Evolutionary conservation across 1,140 invertebrate species (phyloP), one percentile per base, ranked within the genome.

Genomic region (Drosophila nebulosa): DNA sequence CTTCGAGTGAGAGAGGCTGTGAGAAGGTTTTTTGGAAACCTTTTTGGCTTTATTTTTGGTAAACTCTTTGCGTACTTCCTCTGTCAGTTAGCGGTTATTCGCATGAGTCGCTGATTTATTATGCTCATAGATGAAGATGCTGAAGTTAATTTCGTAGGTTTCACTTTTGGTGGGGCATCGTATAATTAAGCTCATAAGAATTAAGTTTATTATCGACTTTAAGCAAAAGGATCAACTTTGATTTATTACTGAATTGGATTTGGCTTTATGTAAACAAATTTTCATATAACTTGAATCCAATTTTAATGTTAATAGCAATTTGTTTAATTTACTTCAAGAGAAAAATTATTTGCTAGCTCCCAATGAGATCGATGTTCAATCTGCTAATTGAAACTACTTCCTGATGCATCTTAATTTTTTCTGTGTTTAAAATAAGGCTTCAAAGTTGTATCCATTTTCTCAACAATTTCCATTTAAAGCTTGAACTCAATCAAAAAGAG

Each of bases 11-110:
- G 70, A 57, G 71, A 61, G 64, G 73, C 73, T 77, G 73, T 51
- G 74, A 56, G 26, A 70, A n/a, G n/a, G n/a, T n/a, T 77, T 57
- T 77, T 64, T 63, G 69, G 52, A 69, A 75, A 74, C 53, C 73
- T 75, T 74, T 74, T 74, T 58, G 50, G 36, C 16, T 59, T 73
- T n/a, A n/a, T n/a, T n/a, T 73, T 35, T 39, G 30, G 69, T 55
- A 36, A 61, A 55, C 30, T 74, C 70, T 67, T 35, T 72, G 70
- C 70, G 63, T 52, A 74, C 71, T 60, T 74, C 71, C 62, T 66
- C 32, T 10, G 18, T 22, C 56, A 22, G 56, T 30, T 55, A 39
- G 35, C 56, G 56, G 56, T 58, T 58, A 46, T 35, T 58, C 32
- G 35, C 30, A 58, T 58, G 32, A 58, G 32, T 35, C 56, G 16